A percentile compares a stretch with the other conserved stretches of the same genome.
Conservation (phyloP, 2,888 invertebrate genomes). For the Ramazzottius varieornatus region DNA sequence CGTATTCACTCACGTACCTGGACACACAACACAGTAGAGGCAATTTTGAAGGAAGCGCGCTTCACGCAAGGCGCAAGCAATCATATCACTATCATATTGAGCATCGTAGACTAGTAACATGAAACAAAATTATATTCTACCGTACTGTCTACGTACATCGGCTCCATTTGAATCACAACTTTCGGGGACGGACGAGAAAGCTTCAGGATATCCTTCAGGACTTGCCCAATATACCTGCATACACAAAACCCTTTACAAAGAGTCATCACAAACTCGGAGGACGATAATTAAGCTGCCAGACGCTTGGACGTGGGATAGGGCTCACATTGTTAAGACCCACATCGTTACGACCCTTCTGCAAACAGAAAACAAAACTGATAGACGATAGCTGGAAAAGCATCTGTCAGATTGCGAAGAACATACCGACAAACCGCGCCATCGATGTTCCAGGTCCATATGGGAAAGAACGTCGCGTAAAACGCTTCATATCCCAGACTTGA, state of each 20-base stretch:
- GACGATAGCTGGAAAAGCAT: background rate
- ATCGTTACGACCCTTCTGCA: background rate
- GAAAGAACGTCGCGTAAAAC: conserved; percentile 68
- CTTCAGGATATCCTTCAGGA: conserved; percentile 55
- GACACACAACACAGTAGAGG: background rate
- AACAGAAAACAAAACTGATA: background rate
- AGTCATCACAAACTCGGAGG: background rate
- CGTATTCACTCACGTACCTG: background rate
- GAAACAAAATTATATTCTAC: conserved; percentile 22
- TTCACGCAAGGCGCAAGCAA: too few relatives aligned
- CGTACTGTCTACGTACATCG: conserved; percentile 53
- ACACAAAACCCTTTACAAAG: background rate
- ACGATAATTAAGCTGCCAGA: background rate
- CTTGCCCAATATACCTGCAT: conserved; percentile 62
- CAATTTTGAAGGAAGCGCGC: too few relatives aligned
- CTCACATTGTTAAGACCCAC: background rate
- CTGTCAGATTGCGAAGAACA: conserved; percentile 28
- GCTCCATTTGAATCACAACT: conserved; percentile 53
- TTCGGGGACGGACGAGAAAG: conserved; percentile 59
- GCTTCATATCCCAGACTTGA: conserved; percentile 66
- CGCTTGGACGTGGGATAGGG: too few relatives aligned
- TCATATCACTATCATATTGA: too few relatives aligned
- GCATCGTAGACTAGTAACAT: too few relatives aligned
- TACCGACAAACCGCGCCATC: conserved; percentile 59
- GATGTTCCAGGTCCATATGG: conserved; percentile 80